Base-by-base conservation (phyloP, 2,113 vertebrate genomes). In the Castor canadensis region DNA sequence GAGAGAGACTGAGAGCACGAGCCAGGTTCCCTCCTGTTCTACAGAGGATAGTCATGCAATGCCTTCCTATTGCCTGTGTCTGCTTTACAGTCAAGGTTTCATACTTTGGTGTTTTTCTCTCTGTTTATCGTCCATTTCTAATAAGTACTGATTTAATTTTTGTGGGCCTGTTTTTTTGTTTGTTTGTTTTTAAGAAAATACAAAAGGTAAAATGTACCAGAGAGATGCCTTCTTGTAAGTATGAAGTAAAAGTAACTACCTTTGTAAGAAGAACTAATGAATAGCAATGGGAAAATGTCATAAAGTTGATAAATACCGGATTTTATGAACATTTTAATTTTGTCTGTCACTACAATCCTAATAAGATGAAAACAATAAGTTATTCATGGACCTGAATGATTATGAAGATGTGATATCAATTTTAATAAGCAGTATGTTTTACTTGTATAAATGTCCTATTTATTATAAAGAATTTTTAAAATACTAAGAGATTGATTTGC, bases 181-280 rank as follows among this genome's bases (percentile, higher is more conserved):
- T 98, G 91, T 98, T 97, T 97, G 95, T 97, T 97, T 98, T 98
- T 94, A 96, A 97, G 95, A 97, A 97, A 95, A 97, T 97, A 97
- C 95, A 97, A 97, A 97, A 97, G 94, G 97, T 97, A 97, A 98
- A 97, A 95, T 95, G 95, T 97, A 97, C 89, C 97, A 97, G 96
- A 97, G 95, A 97, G 87, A 93, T 96, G 86, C 91, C 95, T 97
- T 96, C 94, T 97, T 97, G 97, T 97, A 98, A 97, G 96, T 96
- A 96, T 97, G 93, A 97, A 98, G 96, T 96, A 96, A 96, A 97
- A 96, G 95, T 96, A 92, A 60, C 22, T 95, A 88, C 86, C 95
- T 97, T 95, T 96, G 85, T 97, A 96, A 97, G 97, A 96, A 92
- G 95, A 93, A 32, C 82, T 96, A 97, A 94, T 94, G 93, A 96